Percentiles rank a stretch among this genome's conserved stretches.
Evolutionary conservation across 1,140 invertebrate genomes (phyloP).

Genomic region (Tenebrio molitor): DNA sequence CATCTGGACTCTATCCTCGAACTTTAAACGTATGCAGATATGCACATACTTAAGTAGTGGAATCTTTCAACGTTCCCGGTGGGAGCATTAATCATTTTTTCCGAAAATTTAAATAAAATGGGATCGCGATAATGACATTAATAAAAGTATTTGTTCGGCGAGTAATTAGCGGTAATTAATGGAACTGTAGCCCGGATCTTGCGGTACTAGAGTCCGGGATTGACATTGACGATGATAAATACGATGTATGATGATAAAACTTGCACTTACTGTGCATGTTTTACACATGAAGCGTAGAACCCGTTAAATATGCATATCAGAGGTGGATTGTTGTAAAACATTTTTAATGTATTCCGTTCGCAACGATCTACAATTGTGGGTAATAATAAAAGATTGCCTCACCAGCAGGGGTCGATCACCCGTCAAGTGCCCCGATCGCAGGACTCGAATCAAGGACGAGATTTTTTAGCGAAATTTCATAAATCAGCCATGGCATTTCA

Average conservation of each 20-base stretch:
- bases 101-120: constrained; percentile 23
- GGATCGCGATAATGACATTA: background rate
- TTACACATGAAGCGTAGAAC: constrained; percentile 24
- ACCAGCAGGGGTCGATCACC: constrained; percentile 12
- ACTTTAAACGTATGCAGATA: background rate
- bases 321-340: too few relatives aligned
- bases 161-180: too few relatives aligned
- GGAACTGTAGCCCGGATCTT: too few relatives aligned
- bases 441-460: background rate
- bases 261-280: constrained; percentile 31
- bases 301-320: constrained; percentile 33
- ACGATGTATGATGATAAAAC: constrained; percentile 15
- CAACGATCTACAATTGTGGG: constrained; percentile 5
- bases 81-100: constrained; percentile 23
- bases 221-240: constrained; percentile 32
- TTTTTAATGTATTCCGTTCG: too few relatives aligned
- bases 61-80: constrained; percentile 15
- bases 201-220: background rate
- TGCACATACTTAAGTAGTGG: constrained; percentile 16
- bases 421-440: too few relatives aligned
- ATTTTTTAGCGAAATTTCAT: background rate
- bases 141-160: constrained; percentile 24
- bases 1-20: background rate
- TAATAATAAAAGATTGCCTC: constrained; percentile 21
- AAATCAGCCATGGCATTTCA: background rate